Conservation (phyloP, 2,888 invertebrate species). For the Scrobipalpa costella region DNA sequence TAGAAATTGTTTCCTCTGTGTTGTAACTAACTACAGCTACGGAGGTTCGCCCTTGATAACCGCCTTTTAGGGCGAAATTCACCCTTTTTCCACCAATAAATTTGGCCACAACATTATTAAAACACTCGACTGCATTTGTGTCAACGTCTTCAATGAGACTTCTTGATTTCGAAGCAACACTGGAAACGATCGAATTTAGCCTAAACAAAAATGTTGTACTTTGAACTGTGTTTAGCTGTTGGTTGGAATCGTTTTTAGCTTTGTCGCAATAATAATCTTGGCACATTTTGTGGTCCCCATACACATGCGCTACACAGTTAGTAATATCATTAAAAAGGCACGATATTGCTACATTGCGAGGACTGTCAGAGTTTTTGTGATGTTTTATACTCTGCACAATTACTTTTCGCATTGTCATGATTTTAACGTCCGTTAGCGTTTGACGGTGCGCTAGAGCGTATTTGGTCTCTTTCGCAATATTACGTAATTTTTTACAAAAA, state of each 20-base stretch:
- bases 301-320: neutral
- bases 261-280: slow-evolving; percentile 6
- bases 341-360: neutral
- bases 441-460: slow-evolving; percentile 29
- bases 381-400: slow-evolving; percentile 26
- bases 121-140: slow-evolving; percentile 28
- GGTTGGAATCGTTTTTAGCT: neutral
- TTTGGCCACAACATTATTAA: slow-evolving; percentile 32
- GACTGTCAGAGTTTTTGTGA: neutral
- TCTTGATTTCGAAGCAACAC: slow-evolving; percentile 13
- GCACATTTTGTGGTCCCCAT: slow-evolving; percentile 6
- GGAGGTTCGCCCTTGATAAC: slow-evolving; percentile 45
- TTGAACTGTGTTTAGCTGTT: neutral
- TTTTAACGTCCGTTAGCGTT: slow-evolving; percentile 25
- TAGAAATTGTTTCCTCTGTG: slow-evolving; percentile 18
- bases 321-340: slow-evolving; percentile 9
- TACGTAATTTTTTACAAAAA: slow-evolving; percentile 32
- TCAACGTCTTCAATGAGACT: slow-evolving; percentile 31
- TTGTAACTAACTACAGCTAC: slow-evolving; percentile 48
- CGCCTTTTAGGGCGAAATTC: slow-evolving; percentile 41
- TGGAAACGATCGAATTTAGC: neutral
- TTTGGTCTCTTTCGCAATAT: slow-evolving; percentile 30
- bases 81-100: slow-evolving; percentile 49
- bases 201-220: neutral
- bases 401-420: slow-evolving; percentile 25